Evolutionary conservation across 1,140 invertebrate genomes (phyloP), one percentile per base, ranked within the genome.

Genomic region (Lepeophtheirus salmonis): DNA sequence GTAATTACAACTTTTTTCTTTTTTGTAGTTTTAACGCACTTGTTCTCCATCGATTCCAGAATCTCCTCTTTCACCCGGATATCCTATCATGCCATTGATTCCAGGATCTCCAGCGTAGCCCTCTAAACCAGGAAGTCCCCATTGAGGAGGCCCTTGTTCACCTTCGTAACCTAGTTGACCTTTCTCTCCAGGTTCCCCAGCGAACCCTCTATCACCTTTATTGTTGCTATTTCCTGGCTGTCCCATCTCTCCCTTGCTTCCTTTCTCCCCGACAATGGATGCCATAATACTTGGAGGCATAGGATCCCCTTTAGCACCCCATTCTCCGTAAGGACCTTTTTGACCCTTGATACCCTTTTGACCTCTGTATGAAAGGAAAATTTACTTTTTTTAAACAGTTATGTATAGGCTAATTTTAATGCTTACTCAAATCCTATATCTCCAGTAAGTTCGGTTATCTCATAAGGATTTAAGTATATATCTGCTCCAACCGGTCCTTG

Each of bases 211-310:
- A 22, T 56, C 22, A 13, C 55, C 55, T 12, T 10, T 20, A 14
- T 21, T 30, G 17, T 63, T 58, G 20, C 57, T 17, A 3, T 26
- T 22, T 25, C 69, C 69, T 60, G 66, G 64, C 48, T 68, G 63
- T 18, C 69, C 69, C 63, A 67, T 64, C 53, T 66, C 56, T 24
- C 73, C 73, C 54, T 67, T 65, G 14, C 63, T 54, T 10, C 69
- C 69, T 50, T 63, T 64, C 16, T 60, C 48, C 41, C 68, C 55
- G 6, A 56, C 1, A 54, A 54, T 54, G 17, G 18, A 23, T 68
- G 67, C 12, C 67, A 65, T 48, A 57, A 55, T 12, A 67, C 69
- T 24, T 60, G 67, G 18, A 56, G 22, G 52, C 10, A 21, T 21
- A 2, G 52, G 52, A 54, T 21, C 2, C n/a, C 52, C 52, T 20